phyloP scores from a whole-genome alignment of 92 coral and sea anemone genomes.

The Umimayanthus chanpuru region DNA sequence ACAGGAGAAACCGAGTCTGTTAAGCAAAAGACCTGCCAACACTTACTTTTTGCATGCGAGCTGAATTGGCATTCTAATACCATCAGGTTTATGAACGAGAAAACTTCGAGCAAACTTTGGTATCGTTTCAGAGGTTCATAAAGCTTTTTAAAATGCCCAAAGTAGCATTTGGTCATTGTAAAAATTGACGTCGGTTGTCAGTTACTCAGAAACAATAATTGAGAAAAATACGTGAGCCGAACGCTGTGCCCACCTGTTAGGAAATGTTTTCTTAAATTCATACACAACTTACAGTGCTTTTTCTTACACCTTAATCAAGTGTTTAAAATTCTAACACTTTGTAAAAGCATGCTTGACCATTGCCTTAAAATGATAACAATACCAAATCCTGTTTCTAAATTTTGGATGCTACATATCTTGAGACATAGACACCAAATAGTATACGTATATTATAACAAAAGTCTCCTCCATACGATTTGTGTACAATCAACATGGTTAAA shows the following conservation, averaged over 20 bases:
- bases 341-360: neutral
- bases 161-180: too few species aligned
- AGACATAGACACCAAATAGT: too few species aligned
- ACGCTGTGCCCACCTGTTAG: conserved; percentile 8
- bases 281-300: neutral
- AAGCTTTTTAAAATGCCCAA: too few species aligned
- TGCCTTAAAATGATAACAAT: too few species aligned
- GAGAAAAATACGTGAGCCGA: conserved; percentile 15
- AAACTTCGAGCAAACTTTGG: too few species aligned
- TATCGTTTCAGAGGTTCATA: neutral
- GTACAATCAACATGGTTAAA: too few species aligned
- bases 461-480: too few species aligned
- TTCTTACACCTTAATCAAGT: conserved; percentile 6
- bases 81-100: too few species aligned
- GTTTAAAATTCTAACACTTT: neutral
- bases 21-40: neutral
- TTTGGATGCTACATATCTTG: too few species aligned
- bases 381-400: too few species aligned
- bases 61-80: neutral
- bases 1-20: neutral
- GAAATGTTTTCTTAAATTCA: conserved; percentile 1
- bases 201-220: conserved; percentile 1
- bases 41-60: conserved; percentile 1
- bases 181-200: too few species aligned
- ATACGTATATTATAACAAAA: too few species aligned